Evolutionary conservation across 2,113 vertebrate species (phyloP).

Genomic region (Elachura formosa): DNA sequence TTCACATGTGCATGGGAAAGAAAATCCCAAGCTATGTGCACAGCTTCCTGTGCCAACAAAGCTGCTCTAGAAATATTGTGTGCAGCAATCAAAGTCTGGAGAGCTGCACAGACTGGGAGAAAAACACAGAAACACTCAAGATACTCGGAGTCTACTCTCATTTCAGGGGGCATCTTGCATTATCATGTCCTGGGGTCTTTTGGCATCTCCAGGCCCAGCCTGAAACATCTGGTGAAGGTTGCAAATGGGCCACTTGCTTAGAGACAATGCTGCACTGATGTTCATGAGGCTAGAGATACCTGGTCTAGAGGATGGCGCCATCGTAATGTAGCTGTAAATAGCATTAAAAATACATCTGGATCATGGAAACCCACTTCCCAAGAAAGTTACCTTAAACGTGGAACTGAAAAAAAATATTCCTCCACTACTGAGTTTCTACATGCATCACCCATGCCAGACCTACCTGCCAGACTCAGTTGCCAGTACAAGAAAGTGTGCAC

Average conservation of each 20-base stretch:
- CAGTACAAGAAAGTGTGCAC: background rate
- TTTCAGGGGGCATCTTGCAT: background rate
- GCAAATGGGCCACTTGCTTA: background rate
- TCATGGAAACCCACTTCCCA: background rate
- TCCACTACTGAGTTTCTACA: fast-evolving
- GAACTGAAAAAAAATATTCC: background rate
- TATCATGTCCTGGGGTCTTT: background rate
- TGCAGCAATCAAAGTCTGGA: background rate
- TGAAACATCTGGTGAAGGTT: background rate
- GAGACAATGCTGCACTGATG: background rate
- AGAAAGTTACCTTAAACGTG: background rate
- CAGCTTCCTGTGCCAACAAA: background rate
- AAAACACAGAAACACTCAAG: background rate
- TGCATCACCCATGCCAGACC: background rate
- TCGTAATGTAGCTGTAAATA: fast-evolving
- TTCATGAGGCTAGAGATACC: background rate
- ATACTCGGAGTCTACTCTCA: background rate
- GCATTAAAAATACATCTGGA: background rate
- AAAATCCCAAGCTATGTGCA: background rate
- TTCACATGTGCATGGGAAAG: background rate
- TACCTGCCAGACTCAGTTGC: background rate
- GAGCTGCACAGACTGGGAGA: background rate
- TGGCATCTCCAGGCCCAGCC: background rate
- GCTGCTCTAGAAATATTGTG: background rate
- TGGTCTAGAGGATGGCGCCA: background rate